Conservation (phyloP, 2,113 vertebrate species). For the Passer domesticus region DNA sequence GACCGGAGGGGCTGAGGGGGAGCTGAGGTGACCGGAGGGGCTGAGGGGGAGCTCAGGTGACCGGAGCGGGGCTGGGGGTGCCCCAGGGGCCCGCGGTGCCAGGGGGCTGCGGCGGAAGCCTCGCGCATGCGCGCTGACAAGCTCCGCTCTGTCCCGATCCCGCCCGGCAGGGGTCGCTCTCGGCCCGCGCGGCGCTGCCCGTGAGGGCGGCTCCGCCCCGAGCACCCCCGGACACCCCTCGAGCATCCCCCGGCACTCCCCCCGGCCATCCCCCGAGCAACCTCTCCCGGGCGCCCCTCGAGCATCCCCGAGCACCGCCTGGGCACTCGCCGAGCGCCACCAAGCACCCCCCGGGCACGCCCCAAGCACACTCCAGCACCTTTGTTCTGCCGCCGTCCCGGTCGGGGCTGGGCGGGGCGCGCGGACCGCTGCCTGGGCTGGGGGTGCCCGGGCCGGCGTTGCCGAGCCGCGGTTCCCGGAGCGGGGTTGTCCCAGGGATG, state of each 20-base stretch:
- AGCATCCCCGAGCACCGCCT: not conserved
- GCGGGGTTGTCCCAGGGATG: not conserved
- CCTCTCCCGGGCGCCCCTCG: no score
- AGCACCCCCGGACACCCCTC: not conserved
- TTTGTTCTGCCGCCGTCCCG: not conserved
- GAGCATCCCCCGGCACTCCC: not conserved
- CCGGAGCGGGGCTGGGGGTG: not conserved
- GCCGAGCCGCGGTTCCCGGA: not conserved
- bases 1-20: no score
- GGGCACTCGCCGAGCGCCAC: not conserved
- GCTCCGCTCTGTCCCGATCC: not conserved
- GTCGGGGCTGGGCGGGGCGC: no score
- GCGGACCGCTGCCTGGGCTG: not conserved
- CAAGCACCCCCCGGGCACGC: not conserved
- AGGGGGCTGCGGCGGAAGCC: not conserved
- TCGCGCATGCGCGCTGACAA: not conserved
- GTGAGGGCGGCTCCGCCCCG: not conserved
- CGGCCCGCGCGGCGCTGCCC: not conserved
- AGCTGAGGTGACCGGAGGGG: no score
- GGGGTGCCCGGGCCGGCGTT: not conserved
- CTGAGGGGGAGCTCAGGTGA: no score
- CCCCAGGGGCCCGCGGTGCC: not conserved
- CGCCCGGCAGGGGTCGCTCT: not conserved
- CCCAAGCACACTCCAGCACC: not conserved
- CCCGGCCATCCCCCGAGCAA: not conserved